These are phyloP conservation scores for Eretmocerus hayati DNA, from an alignment of 2,888 invertebrate species.

Conservation along the genomic window DNA sequence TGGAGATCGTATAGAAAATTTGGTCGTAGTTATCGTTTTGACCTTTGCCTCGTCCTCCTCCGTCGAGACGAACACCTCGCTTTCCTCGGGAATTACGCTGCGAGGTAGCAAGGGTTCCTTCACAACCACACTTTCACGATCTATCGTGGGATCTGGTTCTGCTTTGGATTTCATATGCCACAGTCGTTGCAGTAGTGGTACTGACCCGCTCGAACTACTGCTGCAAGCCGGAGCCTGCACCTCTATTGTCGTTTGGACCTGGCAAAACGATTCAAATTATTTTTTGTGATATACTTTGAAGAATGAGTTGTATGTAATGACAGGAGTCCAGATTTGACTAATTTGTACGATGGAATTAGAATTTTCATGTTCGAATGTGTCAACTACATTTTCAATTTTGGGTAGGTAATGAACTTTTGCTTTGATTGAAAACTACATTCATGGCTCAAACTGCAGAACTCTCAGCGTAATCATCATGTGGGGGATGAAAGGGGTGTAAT, in stretches of 20 bases:
- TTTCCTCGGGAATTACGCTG: conserved; percentile 27
- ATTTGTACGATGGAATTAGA: too few species aligned
- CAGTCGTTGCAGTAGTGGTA: conserved; percentile 69
- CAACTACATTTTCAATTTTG: too few species aligned
- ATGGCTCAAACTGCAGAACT: too few species aligned
- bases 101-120: conserved; percentile 37
- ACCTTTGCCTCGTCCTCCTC: conserved; percentile 20
- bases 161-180: conserved; percentile 70
- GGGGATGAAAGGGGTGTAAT: too few species aligned
- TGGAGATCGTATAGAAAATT: background rate
- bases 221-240: conserved; percentile 26
- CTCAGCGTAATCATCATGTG: too few species aligned
- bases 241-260: conserved; percentile 23
- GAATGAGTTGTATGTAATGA: too few species aligned
- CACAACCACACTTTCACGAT: conserved; percentile 48
- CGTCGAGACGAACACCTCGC: conserved; percentile 16
- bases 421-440: too few species aligned
- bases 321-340: too few species aligned
- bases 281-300: too few species aligned
- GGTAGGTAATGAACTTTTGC: too few species aligned
- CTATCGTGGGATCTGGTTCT: conserved; percentile 34
- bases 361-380: too few species aligned
- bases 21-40: conserved; percentile 6
- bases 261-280: too few species aligned
- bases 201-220: conserved; percentile 30